These are phyloP conservation scores for Pammene aurita DNA, from an alignment of 2,888 invertebrate species.

Conservation along the genomic window DNA sequence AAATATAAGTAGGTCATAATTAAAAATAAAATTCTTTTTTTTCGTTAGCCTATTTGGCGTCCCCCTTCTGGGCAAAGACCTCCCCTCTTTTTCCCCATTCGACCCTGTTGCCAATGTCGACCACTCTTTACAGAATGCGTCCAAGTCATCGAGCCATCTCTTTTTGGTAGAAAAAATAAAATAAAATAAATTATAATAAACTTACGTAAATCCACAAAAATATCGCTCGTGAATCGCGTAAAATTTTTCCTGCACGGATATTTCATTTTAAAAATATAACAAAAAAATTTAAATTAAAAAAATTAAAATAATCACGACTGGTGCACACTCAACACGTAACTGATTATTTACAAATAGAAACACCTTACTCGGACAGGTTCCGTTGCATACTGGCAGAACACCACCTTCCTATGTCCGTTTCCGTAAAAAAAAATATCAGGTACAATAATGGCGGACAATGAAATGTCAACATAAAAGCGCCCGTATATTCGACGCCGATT, in stretches of 20 bases:
- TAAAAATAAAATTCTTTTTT: no score
- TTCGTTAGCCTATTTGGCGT: no score
- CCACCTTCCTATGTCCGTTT: slow-evolving; percentile 75
- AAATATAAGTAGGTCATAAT: no score
- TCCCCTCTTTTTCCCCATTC: no score
- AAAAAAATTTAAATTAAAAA: slow-evolving; percentile 41
- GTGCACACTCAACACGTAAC: slow-evolving; percentile 37
- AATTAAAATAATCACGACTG: slow-evolving; percentile 32
- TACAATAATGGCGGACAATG: slow-evolving; percentile 58
- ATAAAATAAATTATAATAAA: slow-evolving; percentile 40
- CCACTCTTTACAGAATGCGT: no score
- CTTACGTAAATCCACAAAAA: slow-evolving; percentile 67
- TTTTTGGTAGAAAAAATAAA: no score
- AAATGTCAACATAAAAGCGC: slow-evolving; percentile 48
- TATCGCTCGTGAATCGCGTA: slow-evolving; percentile 56
- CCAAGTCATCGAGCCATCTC: no score
- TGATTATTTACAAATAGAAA: slow-evolving; percentile 51
- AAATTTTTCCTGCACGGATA: slow-evolving; percentile 68
- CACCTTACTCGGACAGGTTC: slow-evolving; percentile 77
- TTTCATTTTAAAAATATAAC: slow-evolving; percentile 65
- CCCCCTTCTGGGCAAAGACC: no score
- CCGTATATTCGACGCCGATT: slow-evolving; percentile 63
- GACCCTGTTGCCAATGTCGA: no score
- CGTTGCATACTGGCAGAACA: slow-evolving; percentile 70
- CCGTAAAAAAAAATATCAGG: slow-evolving; percentile 74